Base-by-base conservation (phyloP, 2,888 invertebrate species). In the Thymelicus sylvestris region DNA sequence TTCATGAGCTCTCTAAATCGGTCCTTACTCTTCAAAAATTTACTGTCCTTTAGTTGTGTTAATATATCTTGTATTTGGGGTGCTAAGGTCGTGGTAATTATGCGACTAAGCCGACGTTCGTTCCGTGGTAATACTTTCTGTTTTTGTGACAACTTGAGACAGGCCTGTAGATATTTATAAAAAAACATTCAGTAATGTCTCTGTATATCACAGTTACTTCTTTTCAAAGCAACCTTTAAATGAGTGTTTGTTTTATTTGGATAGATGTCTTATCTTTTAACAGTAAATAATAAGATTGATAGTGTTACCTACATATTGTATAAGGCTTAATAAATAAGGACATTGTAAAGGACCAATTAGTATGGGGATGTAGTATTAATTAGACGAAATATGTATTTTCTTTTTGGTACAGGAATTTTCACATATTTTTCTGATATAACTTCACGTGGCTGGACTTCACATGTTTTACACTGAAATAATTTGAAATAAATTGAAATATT, bases 391-490 rank as follows among this genome's bases (percentile, higher is more conserved):
- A 89, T 74, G 74, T 77, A 85, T 82, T 82, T 90, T 72, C 87
- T 85, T 71, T 82, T 85, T 31, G 92, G 90, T 52, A 86, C 74
- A 50, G 79, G 67, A n/a, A 88, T 62, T 87, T 88, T 91, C 48
- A 88, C 15, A 41, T 86, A 77, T 74, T 80, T 81, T 10, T 19
- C 64, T 50, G 59, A 15, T 12, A 74, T 67, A 24, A 77, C 77
- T 19, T 74, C 75, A 50, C 65, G 72, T 13, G 78, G 75, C 38
- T 72, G 72, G 50, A 74, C 73, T 67, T 80, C 82, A 62, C 89
- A 89, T 69, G 75, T 77, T 13, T 81, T 80, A 78, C 91, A 90
- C 90, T 91, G 89, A 75, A 89, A 90, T 80, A 79, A 44, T 73
- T 67, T 60, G 5, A 60, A 60, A 12, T 41, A 7, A 39, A 41